phyloP scores from a whole-genome alignment of 2,113 vertebrate species.

The Leuciscus idus region DNA sequence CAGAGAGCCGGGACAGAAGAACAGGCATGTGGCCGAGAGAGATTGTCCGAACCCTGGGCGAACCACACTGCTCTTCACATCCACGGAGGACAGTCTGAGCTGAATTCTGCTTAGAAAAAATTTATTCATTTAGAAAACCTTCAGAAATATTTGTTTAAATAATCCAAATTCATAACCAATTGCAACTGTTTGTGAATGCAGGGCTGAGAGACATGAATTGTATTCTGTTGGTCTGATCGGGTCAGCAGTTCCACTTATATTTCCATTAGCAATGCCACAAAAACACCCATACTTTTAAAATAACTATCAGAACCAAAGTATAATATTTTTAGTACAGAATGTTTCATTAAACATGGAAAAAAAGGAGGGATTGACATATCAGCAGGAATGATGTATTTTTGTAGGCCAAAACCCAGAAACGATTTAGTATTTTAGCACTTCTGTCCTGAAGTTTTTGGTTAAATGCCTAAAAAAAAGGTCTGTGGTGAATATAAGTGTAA shows the following conservation, averaged over 20 bases:
- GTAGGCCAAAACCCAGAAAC: not conserved
- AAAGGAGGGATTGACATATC: not conserved
- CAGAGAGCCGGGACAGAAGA: constrained; percentile 84
- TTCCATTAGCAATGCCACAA: not conserved
- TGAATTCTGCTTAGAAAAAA: constrained; percentile 79
- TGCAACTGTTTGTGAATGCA: not conserved
- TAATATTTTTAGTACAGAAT: not conserved
- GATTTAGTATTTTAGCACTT: not conserved
- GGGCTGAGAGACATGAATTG: not conserved
- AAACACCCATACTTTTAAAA: not conserved
- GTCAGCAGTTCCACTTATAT: not conserved
- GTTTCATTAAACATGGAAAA: not conserved
- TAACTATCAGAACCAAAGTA: not conserved
- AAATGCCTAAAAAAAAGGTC: not conserved
- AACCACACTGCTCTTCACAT: constrained; percentile 92
- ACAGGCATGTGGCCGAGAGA: constrained; percentile 82
- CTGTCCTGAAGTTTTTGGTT: not conserved
- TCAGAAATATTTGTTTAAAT: not conserved
- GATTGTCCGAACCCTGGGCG: constrained; percentile 83
- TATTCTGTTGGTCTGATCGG: not conserved
- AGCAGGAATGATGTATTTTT: not conserved
- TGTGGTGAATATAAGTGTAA: not conserved
- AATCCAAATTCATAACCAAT: not conserved
- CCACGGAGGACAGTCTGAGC: constrained; percentile 91
- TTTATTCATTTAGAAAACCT: not conserved